Conservation (phyloP, 2,113 vertebrate species). For the Labeo rohita region DNA sequence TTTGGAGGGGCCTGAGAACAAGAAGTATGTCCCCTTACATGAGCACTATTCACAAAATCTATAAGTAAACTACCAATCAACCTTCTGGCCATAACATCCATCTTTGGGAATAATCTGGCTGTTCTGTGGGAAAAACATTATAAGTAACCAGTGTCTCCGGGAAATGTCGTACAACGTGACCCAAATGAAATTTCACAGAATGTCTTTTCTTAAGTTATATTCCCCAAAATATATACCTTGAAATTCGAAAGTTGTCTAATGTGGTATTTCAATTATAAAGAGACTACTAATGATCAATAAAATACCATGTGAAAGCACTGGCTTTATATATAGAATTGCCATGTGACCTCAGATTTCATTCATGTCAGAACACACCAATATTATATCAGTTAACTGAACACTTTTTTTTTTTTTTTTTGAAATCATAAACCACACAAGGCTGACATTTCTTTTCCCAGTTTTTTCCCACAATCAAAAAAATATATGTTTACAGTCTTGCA, state of each 20-base stretch:
- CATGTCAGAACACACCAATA: not conserved
- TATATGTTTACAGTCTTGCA: not conserved
- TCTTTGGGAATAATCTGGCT: not conserved
- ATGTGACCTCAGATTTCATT: not conserved
- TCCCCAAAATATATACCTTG: not conserved
- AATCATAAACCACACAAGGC: not conserved
- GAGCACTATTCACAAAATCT: not conserved
- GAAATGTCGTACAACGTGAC: not conserved
- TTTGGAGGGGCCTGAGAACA: not conserved
- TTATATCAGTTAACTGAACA: not conserved
- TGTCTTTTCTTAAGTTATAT: not conserved
- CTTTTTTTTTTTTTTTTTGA: too few species aligned
- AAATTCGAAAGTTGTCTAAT: not conserved
- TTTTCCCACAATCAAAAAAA: not conserved
- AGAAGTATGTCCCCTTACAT: not conserved
- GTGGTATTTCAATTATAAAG: conserved; percentile 1
- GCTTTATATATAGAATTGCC: not conserved
- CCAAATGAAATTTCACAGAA: not conserved
- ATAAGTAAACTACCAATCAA: not conserved
- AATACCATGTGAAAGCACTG: not conserved
- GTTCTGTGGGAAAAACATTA: not conserved
- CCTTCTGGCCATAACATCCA: not conserved
- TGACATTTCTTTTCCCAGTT: not conserved
- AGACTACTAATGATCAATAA: not conserved
- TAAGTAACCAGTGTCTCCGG: not conserved